Evolutionary conservation across 2,113 vertebrate species (phyloP).

Genomic region (Gymnorhina tibicen): DNA sequence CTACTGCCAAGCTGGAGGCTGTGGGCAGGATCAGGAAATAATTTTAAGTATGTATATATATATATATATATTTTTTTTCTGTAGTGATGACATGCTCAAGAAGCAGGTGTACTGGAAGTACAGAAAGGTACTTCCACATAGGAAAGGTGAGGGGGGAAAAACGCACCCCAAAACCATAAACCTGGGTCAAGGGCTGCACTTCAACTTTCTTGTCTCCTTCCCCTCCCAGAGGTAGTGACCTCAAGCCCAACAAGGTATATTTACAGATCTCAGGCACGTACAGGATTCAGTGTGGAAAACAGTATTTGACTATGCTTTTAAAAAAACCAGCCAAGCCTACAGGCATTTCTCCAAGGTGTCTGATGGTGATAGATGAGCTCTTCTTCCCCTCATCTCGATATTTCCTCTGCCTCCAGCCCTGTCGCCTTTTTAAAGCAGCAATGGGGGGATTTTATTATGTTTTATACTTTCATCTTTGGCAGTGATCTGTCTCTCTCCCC

Average conservation of each 20-base stretch:
- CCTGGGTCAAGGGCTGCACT: background rate
- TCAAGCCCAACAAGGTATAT: fast-evolving
- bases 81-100: background rate
- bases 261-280: background rate
- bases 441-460: background rate
- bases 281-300: background rate
- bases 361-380: background rate
- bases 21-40: background rate
- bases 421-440: background rate
- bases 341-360: background rate
- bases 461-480: background rate
- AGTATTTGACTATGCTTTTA: background rate
- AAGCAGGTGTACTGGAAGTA: background rate
- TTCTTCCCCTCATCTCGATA: background rate
- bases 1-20: background rate
- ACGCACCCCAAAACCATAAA: background rate
- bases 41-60: background rate
- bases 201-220: background rate
- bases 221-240: background rate
- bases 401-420: background rate
- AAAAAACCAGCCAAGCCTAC: background rate
- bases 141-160: background rate
- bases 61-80: background rate
- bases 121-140: background rate
- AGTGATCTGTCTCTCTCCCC: background rate